Evolutionary conservation across 2,797 vertebrate species (phyloP).

Genomic region (Iguana delicatissima): DNA sequence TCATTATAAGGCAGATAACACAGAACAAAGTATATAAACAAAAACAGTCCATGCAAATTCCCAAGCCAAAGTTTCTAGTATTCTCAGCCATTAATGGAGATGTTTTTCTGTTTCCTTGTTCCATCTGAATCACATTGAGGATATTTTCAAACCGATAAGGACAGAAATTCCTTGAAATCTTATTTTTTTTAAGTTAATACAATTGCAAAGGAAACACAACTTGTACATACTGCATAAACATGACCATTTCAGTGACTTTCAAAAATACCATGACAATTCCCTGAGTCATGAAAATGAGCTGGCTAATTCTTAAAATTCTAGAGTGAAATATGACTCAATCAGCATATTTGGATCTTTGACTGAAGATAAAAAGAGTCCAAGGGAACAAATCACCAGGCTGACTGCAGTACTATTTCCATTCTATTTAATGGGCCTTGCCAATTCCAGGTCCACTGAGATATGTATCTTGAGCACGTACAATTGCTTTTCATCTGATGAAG

Average conservation of each 20-base stretch:
- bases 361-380: conserved; percentile 40
- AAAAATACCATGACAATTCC: conserved; percentile 45
- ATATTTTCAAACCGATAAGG: not conserved
- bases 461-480: not conserved
- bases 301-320: conserved; percentile 29
- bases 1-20: not conserved
- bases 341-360: conserved; percentile 3
- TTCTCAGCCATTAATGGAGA: not conserved
- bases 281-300: conserved; percentile 45
- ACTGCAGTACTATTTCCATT: not conserved
- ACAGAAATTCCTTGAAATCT: conserved; percentile 37
- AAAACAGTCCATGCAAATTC: not conserved
- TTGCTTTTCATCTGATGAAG: not conserved
- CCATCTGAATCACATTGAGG: conserved; percentile 25
- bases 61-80: not conserved
- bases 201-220: conserved; percentile 55
- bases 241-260: conserved; percentile 54
- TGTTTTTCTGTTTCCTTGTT: conserved; percentile 31
- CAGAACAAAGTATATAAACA: not conserved
- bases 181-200: conserved; percentile 36
- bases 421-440: not conserved
- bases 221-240: conserved; percentile 35
- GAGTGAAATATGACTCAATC: conserved; percentile 36
- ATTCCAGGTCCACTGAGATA: not conserved
- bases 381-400: not conserved